These are phyloP conservation scores for Bradypodion ventrale DNA, from an alignment of 2,797 vertebrate species.

Conservation along the genomic window DNA sequence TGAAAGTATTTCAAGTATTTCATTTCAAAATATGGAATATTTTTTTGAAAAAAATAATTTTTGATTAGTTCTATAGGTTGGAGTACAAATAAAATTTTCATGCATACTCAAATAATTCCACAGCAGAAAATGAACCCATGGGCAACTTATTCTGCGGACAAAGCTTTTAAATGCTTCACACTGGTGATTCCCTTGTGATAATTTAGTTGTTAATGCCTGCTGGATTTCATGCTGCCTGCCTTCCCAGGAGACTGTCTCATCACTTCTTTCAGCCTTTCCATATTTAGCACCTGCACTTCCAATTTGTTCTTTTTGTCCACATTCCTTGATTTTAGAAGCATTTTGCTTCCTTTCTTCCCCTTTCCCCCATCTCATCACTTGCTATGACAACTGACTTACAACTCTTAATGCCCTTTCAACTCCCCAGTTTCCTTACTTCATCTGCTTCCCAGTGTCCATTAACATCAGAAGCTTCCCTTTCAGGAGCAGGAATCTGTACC, in stretches of 20 bases:
- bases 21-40: conserved; percentile 13
- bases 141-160: background rate
- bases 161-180: background rate
- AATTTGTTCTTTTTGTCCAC: background rate
- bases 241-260: background rate
- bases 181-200: background rate
- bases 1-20: background rate
- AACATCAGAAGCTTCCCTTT: conserved; percentile 7
- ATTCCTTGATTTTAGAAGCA: background rate
- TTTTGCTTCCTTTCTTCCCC: background rate
- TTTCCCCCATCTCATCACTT: background rate
- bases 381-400: background rate
- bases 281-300: background rate
- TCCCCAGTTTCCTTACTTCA: conserved; percentile 14
- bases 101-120: background rate
- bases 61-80: too few relatives aligned
- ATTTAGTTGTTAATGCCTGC: background rate
- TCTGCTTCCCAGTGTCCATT: background rate
- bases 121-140: background rate
- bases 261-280: background rate
- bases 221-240: background rate
- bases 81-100: background rate
- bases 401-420: background rate
- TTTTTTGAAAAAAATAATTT: background rate
- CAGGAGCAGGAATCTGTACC: background rate